Base-by-base conservation (phyloP, 2,888 invertebrate genomes). In the Napeogenes sylphis region DNA sequence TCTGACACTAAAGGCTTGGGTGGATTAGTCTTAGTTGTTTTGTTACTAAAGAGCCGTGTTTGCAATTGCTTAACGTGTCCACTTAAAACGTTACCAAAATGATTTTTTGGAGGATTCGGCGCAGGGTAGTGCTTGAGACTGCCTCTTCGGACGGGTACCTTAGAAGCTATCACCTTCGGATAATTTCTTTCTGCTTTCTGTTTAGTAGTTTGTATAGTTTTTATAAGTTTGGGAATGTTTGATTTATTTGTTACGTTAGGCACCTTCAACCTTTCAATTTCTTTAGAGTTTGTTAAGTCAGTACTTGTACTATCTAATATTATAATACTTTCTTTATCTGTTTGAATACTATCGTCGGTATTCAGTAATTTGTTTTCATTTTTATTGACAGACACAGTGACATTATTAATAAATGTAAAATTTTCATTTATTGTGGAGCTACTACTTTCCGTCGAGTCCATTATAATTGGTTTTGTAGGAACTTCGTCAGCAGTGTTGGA, bases 41-140 rank as follows among this genome's bases (percentile, higher is more conserved):
- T 85, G 55, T 76, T 78, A 70, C 81, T 86, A 64, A 91, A 90
- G 58, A 91, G 73, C 68, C 83, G 82, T 47, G 85, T 84, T 77
- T 91, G 91, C 64, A 91, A 74, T 70, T 91, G 88, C 71, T 89
- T 90, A 2, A 91, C 90, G 66, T 85, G 84, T 13, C 91, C 91
- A 70, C 79, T 90, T 77, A 86, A 87, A 64, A 91, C 78, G 69
- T 85, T 86, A 35, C 88, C 86, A 69, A 91, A 91, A 64, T 88
- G 87, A 47, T 80, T 66, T 78, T 87, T 90, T n/a, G 88, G 88
- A 33, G 90, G 90, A n/a, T 82, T 78, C 4, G 90, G 90, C 4
- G 87, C 85, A 59, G 85, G 83, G 68, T 86, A 81, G 68, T 86
- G 85, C 69, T 90, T 90, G 45, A 82, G 58, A 35, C 89, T 88